Evolutionary conservation across 2,888 invertebrate genomes (phyloP), one percentile per base, ranked within the genome.

Genomic region (Leptinotarsa haldemani): DNA sequence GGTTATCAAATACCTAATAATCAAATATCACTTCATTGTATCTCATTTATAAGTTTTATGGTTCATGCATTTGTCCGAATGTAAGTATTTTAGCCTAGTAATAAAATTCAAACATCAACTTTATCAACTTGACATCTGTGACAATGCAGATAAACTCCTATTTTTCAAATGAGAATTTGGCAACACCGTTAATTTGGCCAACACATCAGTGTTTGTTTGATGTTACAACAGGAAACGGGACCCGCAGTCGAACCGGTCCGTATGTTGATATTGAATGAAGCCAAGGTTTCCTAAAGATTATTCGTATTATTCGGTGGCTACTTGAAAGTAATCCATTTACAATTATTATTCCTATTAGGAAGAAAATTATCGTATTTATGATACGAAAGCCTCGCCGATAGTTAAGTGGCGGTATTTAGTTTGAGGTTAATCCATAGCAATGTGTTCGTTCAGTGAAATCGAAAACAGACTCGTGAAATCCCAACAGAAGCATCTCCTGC

Each of bases 401-500:
- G 20, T 46, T 18, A 40, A 40, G 52, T 30, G 40, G 40, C 25
- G 69, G 64, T 66, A 69, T 52, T 53, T 63, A 53, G 20, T 65
- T 71, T 56, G 53, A 72, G 75, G 72, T 75, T 71, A 74, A 64
- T 30, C 48, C 22, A 12, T 52, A 69, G 70, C 58, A 69, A 81
- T 80, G 79, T 73, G 78, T 66, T 77, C 77, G n/a, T 66, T 78
- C 18, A 79, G 79, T 65, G 78, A 78, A 61, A 78, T 82, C 15
- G 78, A 80, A 65, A 71, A 75, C 25, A 74, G 69, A 69, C 74
- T 83, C 18, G 69, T 76, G 22, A 77, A 78, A 20, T 71, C 67
- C 58, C 75, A 80, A 58, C 84, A 85, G 69, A 65, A 77, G 15
- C 84, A 85, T 65, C 65, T 85, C 18, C 73, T 85, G 30, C 77